Base-by-base conservation (phyloP, 1,140 invertebrate species). In the Colletes gigas region DNA sequence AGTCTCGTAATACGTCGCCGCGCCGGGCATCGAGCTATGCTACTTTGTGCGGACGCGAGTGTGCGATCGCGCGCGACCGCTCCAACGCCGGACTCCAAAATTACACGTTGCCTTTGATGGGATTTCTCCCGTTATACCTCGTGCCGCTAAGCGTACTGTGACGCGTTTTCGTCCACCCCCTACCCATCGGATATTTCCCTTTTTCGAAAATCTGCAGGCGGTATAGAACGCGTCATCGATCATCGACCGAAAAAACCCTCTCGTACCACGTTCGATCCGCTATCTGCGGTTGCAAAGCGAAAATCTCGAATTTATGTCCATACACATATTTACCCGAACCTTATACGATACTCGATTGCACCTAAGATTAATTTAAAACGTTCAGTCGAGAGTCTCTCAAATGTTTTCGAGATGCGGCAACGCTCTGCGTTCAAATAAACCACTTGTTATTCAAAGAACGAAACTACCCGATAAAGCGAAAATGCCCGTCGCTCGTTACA, bases 1-100 rank as follows among this genome's bases (percentile, higher is more conserved):
- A 65, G 71, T 86, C 83, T 84, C 88, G 81, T 84, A 82, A 85
- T 86, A 87, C 72, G 83, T 77, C 70, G 70, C 59, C 71, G 57
- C 54, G 30, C 59, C 71, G 75, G 55, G 60, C 72, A 84, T 77
- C 84, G 73, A 67, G 62, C 55, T 63, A 30, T 30, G 57, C 71
- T 86, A 83, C 68, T 85, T 79, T 79, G 71, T 50, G 62, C 75
- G 66, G 71, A 41, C 17, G 68, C 52, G n/a, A 41, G 5, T n/a
- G 50, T 8, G 15, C 44, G 54, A 57, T 59, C 70, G 57, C 57
- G 8, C 52, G 52, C 19, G 21, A 12, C 44, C 3, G 7, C 55
- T 15, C 39, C 9, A 62, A 19, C 41, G 50, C 17, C 8, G 4
- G 8, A 57, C 10, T 41, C 39, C 21, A 74, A 82, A 86, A 85